Evolutionary conservation across 1,140 invertebrate genomes (phyloP), one percentile per base, ranked within the genome.

Genomic region (Saxidomus purpurata): DNA sequence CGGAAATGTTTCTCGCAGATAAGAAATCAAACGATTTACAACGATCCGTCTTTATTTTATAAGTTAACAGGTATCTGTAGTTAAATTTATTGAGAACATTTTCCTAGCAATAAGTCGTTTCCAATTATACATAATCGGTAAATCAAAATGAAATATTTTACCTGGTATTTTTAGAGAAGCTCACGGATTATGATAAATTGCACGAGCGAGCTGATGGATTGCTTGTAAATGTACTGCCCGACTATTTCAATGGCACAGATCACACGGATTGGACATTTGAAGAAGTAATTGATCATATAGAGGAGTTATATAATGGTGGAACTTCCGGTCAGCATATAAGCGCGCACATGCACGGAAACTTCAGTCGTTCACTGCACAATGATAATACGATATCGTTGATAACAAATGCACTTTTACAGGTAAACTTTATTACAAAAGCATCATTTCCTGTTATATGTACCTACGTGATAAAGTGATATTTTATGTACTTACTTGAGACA

Each of bases 171-270:
- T n/a, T n/a, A 92, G 92, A 92, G 81, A 92, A 91, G 59, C 76
- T 90, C 28, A 83, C 83, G 8, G 76, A 84, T 2, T 90, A 85
- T 40, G 90, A 92, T 36, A 74, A 74, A 0, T 49, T 91, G n/a
- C 87, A 92, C 43, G 59, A 49, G 49, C 61, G 79, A 17, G 82
- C 92, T 13, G 34, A 49, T 52, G 38, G 52, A 1, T 34, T 89
- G 0, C 61, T 92, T 55, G 87, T 79, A 15, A 80, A 89, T 13
- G 47, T 89, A 15, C 85, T 90, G 76, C 92, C 90, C 0, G 71
- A 81, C 40, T 79, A 71, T 19, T 87, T 88, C 25, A 89, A 87
- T 38, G 25, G 67, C 19, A 61, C 86, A 28, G 52, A 43, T 28
- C 55, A 89, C 49, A 8, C 49, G 0, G 31, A 15, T 28, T 83